A percentile compares a stretch with the other conserved stretches of the same genome.
Conservation (phyloP, 2,888 invertebrate genomes). For the Luperina nickerlii region DNA sequence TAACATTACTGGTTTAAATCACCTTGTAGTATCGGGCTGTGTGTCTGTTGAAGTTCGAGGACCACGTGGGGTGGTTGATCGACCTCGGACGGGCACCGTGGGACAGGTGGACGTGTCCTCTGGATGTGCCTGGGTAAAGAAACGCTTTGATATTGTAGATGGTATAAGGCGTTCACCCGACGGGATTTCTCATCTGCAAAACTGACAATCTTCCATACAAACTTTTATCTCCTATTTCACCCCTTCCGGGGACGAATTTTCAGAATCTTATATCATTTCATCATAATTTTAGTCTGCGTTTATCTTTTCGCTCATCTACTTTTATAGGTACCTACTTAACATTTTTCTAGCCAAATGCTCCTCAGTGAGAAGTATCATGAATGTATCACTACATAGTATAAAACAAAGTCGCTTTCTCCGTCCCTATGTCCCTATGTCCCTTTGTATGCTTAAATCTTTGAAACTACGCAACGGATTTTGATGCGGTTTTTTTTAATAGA, state of each 20-base stretch:
- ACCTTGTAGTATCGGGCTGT: conserved; percentile 75
- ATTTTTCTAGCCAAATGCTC: not conserved
- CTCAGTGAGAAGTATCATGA: not conserved
- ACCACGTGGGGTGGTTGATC: conserved; percentile 61
- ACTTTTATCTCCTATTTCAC: not conserved
- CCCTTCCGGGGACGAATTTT: not conserved
- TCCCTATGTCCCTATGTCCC: too few relatives aligned
- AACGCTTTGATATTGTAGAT: not conserved
- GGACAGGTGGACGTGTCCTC: conserved; percentile 69
- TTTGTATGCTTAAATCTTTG: too few relatives aligned
- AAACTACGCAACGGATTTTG: too few relatives aligned
- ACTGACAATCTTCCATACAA: not conserved
- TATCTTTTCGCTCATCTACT: not conserved
- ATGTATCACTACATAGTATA: too few relatives aligned
- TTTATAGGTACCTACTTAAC: too few relatives aligned
- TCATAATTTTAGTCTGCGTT: not conserved
- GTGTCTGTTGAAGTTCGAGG: conserved; percentile 63
- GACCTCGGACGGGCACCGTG: conserved; percentile 57
- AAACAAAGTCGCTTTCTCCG: too few relatives aligned
- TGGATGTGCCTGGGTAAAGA: conserved; percentile 75
- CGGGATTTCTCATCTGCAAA: not conserved
- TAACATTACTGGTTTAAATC: not conserved
- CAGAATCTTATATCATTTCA: not conserved
- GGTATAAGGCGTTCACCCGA: not conserved
- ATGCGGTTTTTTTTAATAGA: too few relatives aligned